These are phyloP conservation scores for Lycopodina hypogea DNA, from an alignment of 37 sponge, comb jelly and placozoan genomes.

Conservation along the genomic window DNA sequence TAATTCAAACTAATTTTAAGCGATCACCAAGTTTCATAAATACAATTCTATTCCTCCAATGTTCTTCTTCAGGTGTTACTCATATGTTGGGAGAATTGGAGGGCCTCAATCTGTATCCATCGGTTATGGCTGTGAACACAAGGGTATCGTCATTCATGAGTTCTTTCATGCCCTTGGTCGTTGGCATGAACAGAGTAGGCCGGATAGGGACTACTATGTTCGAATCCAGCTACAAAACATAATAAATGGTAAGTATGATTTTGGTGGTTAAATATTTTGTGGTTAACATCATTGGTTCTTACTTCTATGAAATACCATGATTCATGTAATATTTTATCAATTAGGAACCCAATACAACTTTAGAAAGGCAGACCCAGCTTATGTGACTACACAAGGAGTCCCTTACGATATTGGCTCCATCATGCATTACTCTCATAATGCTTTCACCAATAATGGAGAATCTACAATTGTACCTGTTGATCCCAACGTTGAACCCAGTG, in stretches of 20 bases:
- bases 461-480: conserved; percentile 56
- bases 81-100: conserved; percentile 54
- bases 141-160: conserved; percentile 77
- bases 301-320: not conserved
- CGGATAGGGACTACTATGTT: conserved; percentile 73
- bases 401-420: conserved; percentile 73
- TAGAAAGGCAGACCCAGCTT: conserved; percentile 27
- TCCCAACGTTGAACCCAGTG: not conserved
- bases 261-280: no score
- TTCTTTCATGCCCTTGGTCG: conserved; percentile 29
- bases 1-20: not conserved
- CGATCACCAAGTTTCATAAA: not conserved
- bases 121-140: conserved; percentile 70
- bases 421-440: conserved; percentile 72
- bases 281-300: no score
- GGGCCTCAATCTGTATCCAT: conserved; percentile 73
- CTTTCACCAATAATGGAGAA: conserved; percentile 62
- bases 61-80: conserved; percentile 54
- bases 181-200: conserved; percentile 88
- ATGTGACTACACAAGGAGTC: conserved; percentile 66
- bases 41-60: no score
- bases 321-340: not conserved
- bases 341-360: conserved; percentile 63
- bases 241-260: conserved; percentile 21
- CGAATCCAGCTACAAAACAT: conserved; percentile 48